phyloP scores from a whole-genome alignment of 2,113 vertebrate genomes.

The Vidua macroura region DNA sequence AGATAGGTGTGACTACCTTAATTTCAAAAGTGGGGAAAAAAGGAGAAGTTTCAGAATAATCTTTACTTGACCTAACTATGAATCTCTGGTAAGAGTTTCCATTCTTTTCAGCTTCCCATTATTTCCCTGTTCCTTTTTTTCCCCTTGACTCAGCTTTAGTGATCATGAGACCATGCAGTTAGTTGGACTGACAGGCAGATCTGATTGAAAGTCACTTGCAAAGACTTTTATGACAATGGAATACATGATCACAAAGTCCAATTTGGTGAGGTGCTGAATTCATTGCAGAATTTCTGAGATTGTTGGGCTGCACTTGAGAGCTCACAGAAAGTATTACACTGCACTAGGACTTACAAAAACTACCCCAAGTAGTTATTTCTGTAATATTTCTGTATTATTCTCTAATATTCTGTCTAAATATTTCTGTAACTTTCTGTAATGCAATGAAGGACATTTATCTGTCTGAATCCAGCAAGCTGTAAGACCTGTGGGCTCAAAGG shows the following conservation, averaged over 20 bases:
- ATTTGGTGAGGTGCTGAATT: not conserved
- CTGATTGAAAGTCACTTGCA: not conserved
- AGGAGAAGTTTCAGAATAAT: not conserved
- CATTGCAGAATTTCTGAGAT: not conserved
- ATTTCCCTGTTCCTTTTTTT: not conserved
- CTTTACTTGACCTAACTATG: not conserved
- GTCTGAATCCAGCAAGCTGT: not conserved
- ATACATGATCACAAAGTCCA: not conserved
- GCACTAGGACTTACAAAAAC: not conserved
- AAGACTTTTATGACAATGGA: not conserved
- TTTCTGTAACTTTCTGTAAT: not conserved
- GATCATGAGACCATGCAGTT: not conserved
- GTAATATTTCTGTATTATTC: not conserved
- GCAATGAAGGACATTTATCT: not conserved
- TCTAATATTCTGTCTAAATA: not conserved
- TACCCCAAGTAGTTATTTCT: not conserved
- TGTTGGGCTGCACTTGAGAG: fast-evolving
- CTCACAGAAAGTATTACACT: not conserved
- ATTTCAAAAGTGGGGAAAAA: not conserved
- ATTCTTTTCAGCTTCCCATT: not conserved
- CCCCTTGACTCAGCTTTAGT: conserved; percentile 14
- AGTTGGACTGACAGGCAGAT: not conserved
- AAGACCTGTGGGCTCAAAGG: not conserved
- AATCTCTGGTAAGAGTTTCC: not conserved
- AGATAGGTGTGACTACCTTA: not conserved